Base-by-base conservation (phyloP, 2,888 invertebrate species). In the Callyntrura sp. region DNA sequence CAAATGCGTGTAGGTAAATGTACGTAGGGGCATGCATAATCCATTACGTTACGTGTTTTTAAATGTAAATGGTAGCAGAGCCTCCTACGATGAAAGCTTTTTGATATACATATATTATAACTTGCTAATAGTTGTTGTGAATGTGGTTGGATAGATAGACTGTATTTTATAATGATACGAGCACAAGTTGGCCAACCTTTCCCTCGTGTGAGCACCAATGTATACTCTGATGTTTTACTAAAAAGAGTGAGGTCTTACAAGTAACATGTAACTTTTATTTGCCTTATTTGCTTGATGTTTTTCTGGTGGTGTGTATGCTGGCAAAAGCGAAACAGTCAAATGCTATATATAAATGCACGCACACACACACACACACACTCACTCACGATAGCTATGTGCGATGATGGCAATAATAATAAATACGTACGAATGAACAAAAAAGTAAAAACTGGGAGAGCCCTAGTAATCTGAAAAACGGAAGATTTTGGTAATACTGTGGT, bases 361-460 rank as follows among this genome's bases (percentile, higher is more conserved):
- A 85, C 85, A 70, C 70, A 85, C 35, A 35, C 2, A 35, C 35
- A 35, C 35, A 35, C 35, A 35, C 2, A 35, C 35, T 4, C 35
- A 35, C 35, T 35, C 2, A 6, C 84, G 28, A 84, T 84, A 55
- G 23, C 51, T 83, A 84, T n/a, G 65, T 48, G 51, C 14, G 28
- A 70, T 70, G 43, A 70, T n/a, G 43, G 43, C 43, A n/a, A 43
- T 70, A 43, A 70, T 17, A 62, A 25, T 8, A 25, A 51, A 51
- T n/a, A 51, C 12, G n/a, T 14, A n/a, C n/a, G 57, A 28, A 65
- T 65, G 65, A 65, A 65, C 65, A 65, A 28, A 65, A n/a, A 65
- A 28, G 65, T 23, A 65, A 85, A 82, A 85, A 85, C 73, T 85
- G 85, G 85, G 85, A 85, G 85, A 85, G 85, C 85, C 85, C 85